Conservation (phyloP, 2,797 vertebrate genomes). For the Ctenopoma kingsleyae region DNA sequence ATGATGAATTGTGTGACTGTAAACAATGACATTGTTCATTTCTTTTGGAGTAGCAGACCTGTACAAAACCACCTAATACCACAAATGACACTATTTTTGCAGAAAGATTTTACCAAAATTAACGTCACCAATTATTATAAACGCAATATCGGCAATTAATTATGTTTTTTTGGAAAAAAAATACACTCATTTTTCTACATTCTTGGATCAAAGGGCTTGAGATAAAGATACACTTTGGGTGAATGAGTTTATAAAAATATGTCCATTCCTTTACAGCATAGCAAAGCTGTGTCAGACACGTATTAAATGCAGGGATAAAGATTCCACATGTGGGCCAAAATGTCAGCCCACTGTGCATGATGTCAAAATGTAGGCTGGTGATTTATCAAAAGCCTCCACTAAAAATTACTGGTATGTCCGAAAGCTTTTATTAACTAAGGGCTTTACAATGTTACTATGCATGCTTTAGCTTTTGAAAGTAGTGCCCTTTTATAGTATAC, state of each 20-base stretch:
- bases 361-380: constrained; percentile 39
- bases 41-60: background rate
- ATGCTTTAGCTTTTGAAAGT: constrained; percentile 37
- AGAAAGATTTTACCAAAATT: no score
- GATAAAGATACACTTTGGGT: background rate
- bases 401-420: constrained; percentile 26
- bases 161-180: no score
- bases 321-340: constrained; percentile 27
- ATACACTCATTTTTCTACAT: background rate
- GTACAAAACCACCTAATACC: background rate
- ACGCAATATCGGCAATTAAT: background rate
- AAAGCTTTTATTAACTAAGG: constrained; percentile 49
- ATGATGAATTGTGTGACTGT: no score
- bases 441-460: constrained; percentile 23
- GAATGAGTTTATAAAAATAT: constrained; percentile 7
- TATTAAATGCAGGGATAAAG: constrained; percentile 29
- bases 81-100: no score
- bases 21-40: no score
- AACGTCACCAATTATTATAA: background rate
- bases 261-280: background rate
- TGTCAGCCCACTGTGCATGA: constrained; percentile 42
- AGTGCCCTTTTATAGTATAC: constrained; percentile 46
- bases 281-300: constrained; percentile 14
- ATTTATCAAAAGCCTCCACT: constrained; percentile 19
- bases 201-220: constrained; percentile 1